phyloP scores from a whole-genome alignment of 2,113 vertebrate species.

The Physeter macrocephalus region DNA sequence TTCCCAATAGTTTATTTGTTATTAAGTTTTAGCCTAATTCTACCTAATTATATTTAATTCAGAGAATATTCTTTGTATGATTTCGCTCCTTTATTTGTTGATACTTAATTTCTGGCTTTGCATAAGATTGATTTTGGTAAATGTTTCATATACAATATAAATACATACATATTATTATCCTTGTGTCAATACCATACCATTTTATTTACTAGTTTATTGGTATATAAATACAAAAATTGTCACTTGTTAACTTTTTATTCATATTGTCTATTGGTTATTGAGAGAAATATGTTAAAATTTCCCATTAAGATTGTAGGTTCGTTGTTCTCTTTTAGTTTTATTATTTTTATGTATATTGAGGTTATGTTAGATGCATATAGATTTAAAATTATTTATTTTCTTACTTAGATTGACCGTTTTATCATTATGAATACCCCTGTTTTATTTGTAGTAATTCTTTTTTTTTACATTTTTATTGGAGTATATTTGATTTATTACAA shows the following conservation, averaged over 20 bases:
- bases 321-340: not conserved
- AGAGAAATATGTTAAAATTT: too few relatives aligned
- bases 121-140: not conserved
- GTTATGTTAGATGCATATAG: not conserved
- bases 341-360: not conserved
- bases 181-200: not conserved
- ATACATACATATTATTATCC: not conserved
- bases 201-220: not conserved
- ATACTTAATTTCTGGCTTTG: not conserved
- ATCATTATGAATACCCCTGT: not conserved
- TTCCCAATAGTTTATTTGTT: not conserved
- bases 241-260: not conserved
- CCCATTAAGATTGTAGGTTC: too few relatives aligned
- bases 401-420: not conserved
- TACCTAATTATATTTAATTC: not conserved
- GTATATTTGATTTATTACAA: too few relatives aligned
- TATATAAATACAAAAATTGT: not conserved
- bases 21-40: not conserved
- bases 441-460: not conserved
- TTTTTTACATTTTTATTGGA: too few relatives aligned
- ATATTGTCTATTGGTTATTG: not conserved
- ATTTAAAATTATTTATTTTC: not conserved
- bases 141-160: not conserved
- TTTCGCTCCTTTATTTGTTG: not conserved
- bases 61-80: not conserved